These are phyloP conservation scores for Aurelia aurita complex sp. Pacific DNA, from an alignment of 30 jellyfish, hydroid and myxozoan genomes.

Conservation along the genomic window DNA sequence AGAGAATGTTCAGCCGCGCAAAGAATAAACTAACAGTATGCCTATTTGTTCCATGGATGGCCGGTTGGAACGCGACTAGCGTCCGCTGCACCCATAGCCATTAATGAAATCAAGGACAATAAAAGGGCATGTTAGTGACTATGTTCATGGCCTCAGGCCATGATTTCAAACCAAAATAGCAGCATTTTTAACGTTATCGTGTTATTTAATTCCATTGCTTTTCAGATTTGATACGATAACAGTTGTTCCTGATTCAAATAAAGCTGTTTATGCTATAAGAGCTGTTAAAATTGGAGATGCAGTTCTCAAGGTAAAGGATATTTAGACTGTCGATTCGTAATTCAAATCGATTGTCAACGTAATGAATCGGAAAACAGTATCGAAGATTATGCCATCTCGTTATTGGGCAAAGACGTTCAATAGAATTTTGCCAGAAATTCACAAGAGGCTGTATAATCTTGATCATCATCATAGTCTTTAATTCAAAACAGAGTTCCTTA, in stretches of 20 bases:
- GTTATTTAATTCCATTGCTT: neutral
- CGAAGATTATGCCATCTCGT: too few relatives aligned
- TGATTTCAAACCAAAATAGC: too few relatives aligned
- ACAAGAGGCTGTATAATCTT: too few relatives aligned
- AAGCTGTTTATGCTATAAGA: conserved; percentile 50
- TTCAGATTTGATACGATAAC: conserved; percentile 67
- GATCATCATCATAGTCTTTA: too few relatives aligned
- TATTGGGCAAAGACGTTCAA: too few relatives aligned
- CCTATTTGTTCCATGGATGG: conserved; percentile 97
- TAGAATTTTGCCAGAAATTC: too few relatives aligned
- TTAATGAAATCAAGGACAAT: conserved; percentile 16
- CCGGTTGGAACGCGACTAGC: conserved; percentile 83
- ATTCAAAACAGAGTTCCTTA: too few relatives aligned
- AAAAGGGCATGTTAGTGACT: too few relatives aligned
- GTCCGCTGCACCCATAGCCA: conserved; percentile 74
- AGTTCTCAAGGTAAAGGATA: conserved; percentile 65
- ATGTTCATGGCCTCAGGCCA: too few relatives aligned
- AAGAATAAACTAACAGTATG: conserved; percentile 81
- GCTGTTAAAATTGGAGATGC: conserved; percentile 84
- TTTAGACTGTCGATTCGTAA: too few relatives aligned
- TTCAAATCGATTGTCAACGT: too few relatives aligned
- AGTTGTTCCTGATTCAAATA: conserved; percentile 68
- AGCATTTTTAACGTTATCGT: neutral
- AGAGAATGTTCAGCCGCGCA: conserved; percentile 2
- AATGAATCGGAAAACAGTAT: too few relatives aligned